These are phyloP conservation scores for Mormyrops boulengeri DNA, from an alignment of 2,797 vertebrate genomes.

Conservation along the genomic window DNA sequence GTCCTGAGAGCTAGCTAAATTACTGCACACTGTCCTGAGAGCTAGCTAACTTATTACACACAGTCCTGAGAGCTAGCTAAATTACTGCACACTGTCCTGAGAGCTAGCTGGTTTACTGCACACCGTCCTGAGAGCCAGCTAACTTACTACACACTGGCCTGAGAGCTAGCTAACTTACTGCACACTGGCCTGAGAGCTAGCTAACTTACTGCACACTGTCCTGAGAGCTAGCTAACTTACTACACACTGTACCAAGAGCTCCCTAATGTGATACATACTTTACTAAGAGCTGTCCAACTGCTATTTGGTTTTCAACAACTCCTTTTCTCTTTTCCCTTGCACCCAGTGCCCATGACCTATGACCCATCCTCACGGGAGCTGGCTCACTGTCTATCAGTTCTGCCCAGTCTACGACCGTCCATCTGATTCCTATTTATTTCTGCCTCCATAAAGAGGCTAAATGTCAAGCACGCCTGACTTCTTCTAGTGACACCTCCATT, in stretches of 20 bases:
- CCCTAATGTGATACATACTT: neutral
- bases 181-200: neutral
- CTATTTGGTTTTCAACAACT: neutral
- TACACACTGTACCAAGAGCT: neutral
- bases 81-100: neutral
- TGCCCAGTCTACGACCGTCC: slow-evolving; percentile 89
- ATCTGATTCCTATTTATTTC: slow-evolving; percentile 95
- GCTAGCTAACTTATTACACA: neutral
- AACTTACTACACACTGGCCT: neutral
- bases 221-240: neutral
- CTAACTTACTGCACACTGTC: neutral
- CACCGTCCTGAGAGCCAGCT: neutral
- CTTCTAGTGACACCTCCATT: slow-evolving; percentile 98
- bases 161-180: neutral
- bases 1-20: neutral
- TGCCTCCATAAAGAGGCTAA: slow-evolving; percentile 96
- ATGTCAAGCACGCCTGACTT: slow-evolving; percentile 97
- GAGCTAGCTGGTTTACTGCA: neutral
- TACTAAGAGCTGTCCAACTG: neutral
- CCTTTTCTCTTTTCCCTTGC: neutral
- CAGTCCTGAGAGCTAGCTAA: neutral
- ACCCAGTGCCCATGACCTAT: slow-evolving; percentile 51
- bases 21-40: neutral
- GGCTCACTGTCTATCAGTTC: slow-evolving; percentile 82
- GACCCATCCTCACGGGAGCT: slow-evolving; percentile 69